Conservation (phyloP, 2,113 vertebrate species). For the Euleptes europaea region DNA sequence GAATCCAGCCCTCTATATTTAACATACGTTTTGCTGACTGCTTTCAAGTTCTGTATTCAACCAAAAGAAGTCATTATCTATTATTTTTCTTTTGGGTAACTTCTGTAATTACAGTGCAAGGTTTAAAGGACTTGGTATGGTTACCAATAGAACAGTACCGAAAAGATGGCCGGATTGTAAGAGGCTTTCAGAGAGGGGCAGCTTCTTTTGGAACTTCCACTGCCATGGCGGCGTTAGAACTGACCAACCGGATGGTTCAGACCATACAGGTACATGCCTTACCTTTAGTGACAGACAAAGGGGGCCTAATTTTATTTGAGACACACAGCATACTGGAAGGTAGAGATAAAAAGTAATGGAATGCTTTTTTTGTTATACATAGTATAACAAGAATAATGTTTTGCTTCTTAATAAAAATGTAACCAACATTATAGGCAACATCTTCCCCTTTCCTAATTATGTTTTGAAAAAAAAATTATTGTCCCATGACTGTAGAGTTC, state of each 20-base stretch:
- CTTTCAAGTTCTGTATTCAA: neutral
- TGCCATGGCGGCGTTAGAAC: conserved; percentile 95
- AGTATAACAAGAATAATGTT: neutral
- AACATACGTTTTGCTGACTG: neutral
- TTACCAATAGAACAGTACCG: conserved; percentile 97
- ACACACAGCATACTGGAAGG: neutral
- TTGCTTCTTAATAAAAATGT: neutral
- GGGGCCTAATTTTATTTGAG: neutral
- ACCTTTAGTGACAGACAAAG: neutral
- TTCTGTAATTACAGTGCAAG: conserved; percentile 84
- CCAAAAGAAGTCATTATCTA: neutral
- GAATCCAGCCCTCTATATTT: neutral
- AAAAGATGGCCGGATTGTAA: conserved; percentile 93
- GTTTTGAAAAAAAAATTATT: too few relatives aligned
- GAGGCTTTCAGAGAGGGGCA: conserved; percentile 93
- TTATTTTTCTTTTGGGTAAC: neutral
- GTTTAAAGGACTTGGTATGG: conserved; percentile 97
- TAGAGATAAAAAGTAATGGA: neutral
- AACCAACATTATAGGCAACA: too few relatives aligned
- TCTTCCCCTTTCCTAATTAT: too few relatives aligned
- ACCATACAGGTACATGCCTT: conserved; percentile 90
- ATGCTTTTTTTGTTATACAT: neutral
- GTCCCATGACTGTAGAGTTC: too few relatives aligned
- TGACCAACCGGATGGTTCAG: conserved; percentile 96
- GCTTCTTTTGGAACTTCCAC: conserved; percentile 98